A percentile compares a stretch with the other conserved stretches of the same genome.
These are phyloP conservation scores for Garrulus glandarius DNA, from an alignment of 2,797 vertebrate genomes.

Conservation along the genomic window DNA sequence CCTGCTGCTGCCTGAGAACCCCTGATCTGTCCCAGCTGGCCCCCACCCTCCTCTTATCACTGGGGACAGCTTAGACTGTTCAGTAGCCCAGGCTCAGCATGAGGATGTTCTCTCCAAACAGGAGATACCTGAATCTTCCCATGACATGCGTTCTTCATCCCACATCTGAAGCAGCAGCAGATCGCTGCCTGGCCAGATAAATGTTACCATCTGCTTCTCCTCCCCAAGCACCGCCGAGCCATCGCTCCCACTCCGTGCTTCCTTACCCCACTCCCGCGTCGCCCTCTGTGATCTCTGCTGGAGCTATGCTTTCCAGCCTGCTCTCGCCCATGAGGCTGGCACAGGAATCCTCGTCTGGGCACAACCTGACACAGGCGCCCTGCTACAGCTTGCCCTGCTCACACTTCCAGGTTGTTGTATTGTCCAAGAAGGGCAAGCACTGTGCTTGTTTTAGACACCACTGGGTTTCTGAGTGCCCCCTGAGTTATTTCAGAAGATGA, in stretches of 20 bases:
- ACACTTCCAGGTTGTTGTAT: accelerated
- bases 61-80: neutral
- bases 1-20: neutral
- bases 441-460: accelerated
- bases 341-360: neutral
- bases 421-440: accelerated
- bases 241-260: neutral
- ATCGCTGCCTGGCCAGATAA: neutral
- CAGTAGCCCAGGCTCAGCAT: neutral
- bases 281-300: neutral
- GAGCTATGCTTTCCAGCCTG: neutral
- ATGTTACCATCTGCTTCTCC: slow-evolving; percentile 75
- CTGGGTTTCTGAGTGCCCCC: accelerated
- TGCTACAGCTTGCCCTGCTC: neutral
- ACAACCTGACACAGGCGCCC: neutral
- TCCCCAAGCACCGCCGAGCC: neutral
- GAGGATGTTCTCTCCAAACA: neutral
- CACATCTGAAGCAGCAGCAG: neutral
- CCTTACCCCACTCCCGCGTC: neutral
- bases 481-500: neutral
- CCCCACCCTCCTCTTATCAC: neutral
- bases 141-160: accelerated
- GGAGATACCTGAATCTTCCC: neutral
- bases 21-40: neutral
- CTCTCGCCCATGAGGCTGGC: accelerated